Percentiles rank a stretch among this genome's conserved stretches.
Conservation (phyloP, 2,888 invertebrate species). For the Agonopterix arenella region DNA sequence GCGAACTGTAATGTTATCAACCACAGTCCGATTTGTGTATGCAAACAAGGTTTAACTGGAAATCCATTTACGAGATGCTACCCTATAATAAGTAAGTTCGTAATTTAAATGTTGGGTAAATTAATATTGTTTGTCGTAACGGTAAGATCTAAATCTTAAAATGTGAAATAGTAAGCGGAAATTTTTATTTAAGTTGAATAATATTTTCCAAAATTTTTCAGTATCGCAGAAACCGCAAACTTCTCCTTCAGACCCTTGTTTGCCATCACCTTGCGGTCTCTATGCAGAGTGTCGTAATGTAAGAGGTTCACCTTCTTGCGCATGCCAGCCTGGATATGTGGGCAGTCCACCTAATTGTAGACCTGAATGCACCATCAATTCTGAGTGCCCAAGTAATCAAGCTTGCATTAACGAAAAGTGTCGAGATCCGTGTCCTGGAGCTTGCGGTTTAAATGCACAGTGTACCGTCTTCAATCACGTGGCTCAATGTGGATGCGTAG, state of each 20-base stretch:
- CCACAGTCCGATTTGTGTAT: slow-evolving; percentile 86
- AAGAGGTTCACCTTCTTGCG: slow-evolving; percentile 76
- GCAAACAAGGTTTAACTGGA: slow-evolving; percentile 82
- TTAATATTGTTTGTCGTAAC: not conserved
- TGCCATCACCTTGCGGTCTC: slow-evolving; percentile 82
- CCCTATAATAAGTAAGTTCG: slow-evolving; percentile 65
- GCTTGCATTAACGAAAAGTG: slow-evolving; percentile 82
- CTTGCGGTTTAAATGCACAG: slow-evolving; percentile 78
- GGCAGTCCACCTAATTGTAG: slow-evolving; percentile 82
- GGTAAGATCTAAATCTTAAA: too few relatives aligned
- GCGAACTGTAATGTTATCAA: slow-evolving; percentile 80
- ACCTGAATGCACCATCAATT: slow-evolving; percentile 82
- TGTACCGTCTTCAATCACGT: slow-evolving; percentile 79
- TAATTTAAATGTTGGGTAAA: not conserved
- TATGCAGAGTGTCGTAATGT: slow-evolving; percentile 79
- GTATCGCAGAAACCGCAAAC: slow-evolving; percentile 46
- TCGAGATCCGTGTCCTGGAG: slow-evolving; percentile 81
- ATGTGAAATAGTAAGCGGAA: too few relatives aligned
- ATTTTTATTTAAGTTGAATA: too few relatives aligned
- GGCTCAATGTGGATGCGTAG: slow-evolving; percentile 78
- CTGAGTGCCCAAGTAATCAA: slow-evolving; percentile 81
- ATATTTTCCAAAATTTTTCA: slow-evolving; percentile 13
- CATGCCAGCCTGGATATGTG: slow-evolving; percentile 75
- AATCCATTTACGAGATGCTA: slow-evolving; percentile 87
- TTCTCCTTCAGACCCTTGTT: slow-evolving; percentile 72